Base-by-base conservation (phyloP, 2,797 vertebrate species). In the Sebastes minor region DNA sequence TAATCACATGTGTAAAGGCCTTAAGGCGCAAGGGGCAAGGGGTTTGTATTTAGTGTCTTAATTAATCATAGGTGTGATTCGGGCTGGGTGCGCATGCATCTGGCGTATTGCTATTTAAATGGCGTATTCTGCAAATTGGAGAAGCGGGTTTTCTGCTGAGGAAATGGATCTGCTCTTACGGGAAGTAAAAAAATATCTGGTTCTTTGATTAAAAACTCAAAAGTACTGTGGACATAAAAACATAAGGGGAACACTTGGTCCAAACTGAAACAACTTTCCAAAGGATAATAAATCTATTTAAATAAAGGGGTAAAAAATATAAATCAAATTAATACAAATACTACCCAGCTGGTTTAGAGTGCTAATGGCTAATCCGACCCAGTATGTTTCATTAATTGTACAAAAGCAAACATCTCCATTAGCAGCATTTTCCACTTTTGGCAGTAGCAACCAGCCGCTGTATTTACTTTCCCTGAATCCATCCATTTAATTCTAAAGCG, bases 401-500 rank as follows among this genome's bases (percentile, higher is more conserved):
- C 28, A 70, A 74, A 57, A 42, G 27, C 35, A 68, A 46, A 33
- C 23, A 69, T 64, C 55, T 64, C 55, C 14, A 56, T 63, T 25
- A 70, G 46, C 61, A 28, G 52, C 25, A 38, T 52, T 72, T 65
- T n/a, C 35, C 8, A 56, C 32, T 35, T 62, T 46, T 27, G 27
- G n/a, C 56, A 53, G 22, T 0, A 76, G 22, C 35, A 66, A 66
- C 18, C 25, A 42, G 67, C 16, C 32, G 4, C 9, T 27, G 13
- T 74, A 61, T 74, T 81, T 77, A 65, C 46, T 63, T 56, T 11
- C 6, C 62, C 38, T 46, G 49, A 62, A 62, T 72, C n/a, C 68
- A 59, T 80, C 55, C 64, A 61, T 83, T 91, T 69, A 25, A 55
- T 74, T 78, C 20, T 49, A 42, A 60, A 59, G 38, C 42, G 27